Evolutionary conservation across 2,113 vertebrate genomes (phyloP).

Genomic region (Chloropsis cyanopogon): DNA sequence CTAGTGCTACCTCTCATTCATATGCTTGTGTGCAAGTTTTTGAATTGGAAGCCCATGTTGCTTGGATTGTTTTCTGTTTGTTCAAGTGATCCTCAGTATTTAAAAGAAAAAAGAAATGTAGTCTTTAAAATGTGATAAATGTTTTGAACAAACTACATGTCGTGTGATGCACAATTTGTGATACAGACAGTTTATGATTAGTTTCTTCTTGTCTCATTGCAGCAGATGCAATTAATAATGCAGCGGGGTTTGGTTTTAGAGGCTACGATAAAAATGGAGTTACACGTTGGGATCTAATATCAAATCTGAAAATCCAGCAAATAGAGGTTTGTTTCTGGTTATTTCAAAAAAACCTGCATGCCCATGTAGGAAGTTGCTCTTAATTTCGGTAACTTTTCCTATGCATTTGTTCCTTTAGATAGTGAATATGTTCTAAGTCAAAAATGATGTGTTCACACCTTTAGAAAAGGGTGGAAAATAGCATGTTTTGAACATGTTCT

Average conservation of each 20-base stretch:
- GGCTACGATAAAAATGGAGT: conserved; percentile 89
- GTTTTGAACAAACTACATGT: neutral
- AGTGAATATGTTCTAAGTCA: neutral
- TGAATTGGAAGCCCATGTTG: neutral
- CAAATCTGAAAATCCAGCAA: conserved; percentile 91
- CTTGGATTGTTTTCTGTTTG: neutral
- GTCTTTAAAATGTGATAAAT: neutral
- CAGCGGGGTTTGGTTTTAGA: conserved; percentile 95
- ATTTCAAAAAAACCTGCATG: neutral
- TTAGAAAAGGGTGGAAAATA: neutral
- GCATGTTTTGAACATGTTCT: neutral
- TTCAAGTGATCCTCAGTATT: neutral
- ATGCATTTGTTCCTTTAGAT: accelerated
- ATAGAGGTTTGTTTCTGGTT: conserved; percentile 85
- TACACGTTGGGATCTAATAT: conserved; percentile 90
- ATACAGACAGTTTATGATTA: neutral
- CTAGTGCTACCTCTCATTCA: neutral
- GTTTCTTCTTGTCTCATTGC: conserved; percentile 34
- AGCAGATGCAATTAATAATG: conserved; percentile 99
- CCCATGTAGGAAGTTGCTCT: neutral
- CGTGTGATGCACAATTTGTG: neutral
- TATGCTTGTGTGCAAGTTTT: neutral
- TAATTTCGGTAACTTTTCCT: neutral
- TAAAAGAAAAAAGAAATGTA: neutral
- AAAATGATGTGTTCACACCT: neutral